Evolutionary conservation across 1,140 invertebrate genomes (phyloP).

Genomic region (Liolophura sinensis): DNA sequence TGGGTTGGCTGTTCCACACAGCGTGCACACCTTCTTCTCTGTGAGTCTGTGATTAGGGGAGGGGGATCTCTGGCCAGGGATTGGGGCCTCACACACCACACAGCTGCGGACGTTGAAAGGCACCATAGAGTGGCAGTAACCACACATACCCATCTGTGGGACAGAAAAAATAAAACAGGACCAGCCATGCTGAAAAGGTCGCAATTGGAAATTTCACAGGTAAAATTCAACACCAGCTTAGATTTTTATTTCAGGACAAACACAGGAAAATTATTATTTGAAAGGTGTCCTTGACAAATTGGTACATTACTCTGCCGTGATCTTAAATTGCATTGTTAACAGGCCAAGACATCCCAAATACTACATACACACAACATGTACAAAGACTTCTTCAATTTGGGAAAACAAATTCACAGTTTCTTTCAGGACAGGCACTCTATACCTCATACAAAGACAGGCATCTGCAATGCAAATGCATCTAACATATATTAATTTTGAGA

Average conservation of each 20-base stretch:
- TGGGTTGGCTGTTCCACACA: constrained; percentile 51
- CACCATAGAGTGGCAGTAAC: constrained; percentile 53
- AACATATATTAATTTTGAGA: neutral
- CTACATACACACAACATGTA: too few relatives aligned
- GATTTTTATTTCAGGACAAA: too few relatives aligned
- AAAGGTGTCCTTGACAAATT: too few relatives aligned
- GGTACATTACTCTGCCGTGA: too few relatives aligned
- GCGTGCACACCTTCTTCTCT: constrained; percentile 33
- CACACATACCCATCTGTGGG: constrained; percentile 53
- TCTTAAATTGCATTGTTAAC: too few relatives aligned
- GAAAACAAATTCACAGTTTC: too few relatives aligned
- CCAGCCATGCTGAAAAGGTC: neutral
- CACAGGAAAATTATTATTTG: too few relatives aligned
- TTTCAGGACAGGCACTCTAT: too few relatives aligned
- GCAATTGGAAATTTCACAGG: neutral
- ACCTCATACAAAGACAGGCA: neutral
- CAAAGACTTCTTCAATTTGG: too few relatives aligned
- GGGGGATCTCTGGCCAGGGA: constrained; percentile 48
- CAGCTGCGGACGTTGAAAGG: constrained; percentile 52
- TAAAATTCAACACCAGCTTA: too few relatives aligned
- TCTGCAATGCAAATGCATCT: neutral
- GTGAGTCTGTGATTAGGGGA: constrained; percentile 31
- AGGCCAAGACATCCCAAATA: too few relatives aligned
- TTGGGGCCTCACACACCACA: constrained; percentile 56
- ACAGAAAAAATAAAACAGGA: neutral